These are phyloP conservation scores for Neogobius melanostomus DNA, from an alignment of 2,113 vertebrate species.

Conservation along the genomic window DNA sequence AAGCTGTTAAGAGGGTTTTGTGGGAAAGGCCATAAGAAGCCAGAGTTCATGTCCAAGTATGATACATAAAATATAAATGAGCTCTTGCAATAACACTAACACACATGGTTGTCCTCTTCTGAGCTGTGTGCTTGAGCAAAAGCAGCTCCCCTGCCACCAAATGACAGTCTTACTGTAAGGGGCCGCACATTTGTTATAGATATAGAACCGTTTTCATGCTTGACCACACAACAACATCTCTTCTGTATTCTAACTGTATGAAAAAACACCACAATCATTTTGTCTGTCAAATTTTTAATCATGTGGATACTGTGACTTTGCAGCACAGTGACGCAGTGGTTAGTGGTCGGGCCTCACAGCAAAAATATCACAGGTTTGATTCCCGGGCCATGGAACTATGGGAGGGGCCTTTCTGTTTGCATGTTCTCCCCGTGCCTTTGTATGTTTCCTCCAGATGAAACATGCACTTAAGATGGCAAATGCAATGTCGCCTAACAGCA, in stretches of 20 bases:
- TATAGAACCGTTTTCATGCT: neutral
- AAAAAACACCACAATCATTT: constrained; percentile 30
- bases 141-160: neutral
- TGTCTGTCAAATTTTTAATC: constrained; percentile 44
- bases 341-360: too few species aligned
- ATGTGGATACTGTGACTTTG: constrained; percentile 49
- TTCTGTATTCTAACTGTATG: constrained; percentile 21
- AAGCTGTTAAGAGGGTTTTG: constrained; percentile 57
- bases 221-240: constrained; percentile 14
- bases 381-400: too few species aligned
- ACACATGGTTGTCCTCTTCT: constrained; percentile 16
- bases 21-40: constrained; percentile 62
- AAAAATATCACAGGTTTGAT: too few species aligned
- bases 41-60: constrained; percentile 43
- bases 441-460: too few species aligned
- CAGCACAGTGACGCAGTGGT: neutral
- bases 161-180: neutral
- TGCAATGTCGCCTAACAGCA: too few species aligned
- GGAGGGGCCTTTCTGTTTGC: too few species aligned
- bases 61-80: constrained; percentile 52
- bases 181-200: neutral
- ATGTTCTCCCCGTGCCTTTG: too few species aligned
- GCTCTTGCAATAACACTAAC: constrained; percentile 57
- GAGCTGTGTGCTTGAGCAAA: constrained; percentile 28
- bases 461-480: too few species aligned